These are phyloP conservation scores for Nephrotoma appendiculata DNA, from an alignment of 2,888 invertebrate genomes.

Conservation along the genomic window DNA sequence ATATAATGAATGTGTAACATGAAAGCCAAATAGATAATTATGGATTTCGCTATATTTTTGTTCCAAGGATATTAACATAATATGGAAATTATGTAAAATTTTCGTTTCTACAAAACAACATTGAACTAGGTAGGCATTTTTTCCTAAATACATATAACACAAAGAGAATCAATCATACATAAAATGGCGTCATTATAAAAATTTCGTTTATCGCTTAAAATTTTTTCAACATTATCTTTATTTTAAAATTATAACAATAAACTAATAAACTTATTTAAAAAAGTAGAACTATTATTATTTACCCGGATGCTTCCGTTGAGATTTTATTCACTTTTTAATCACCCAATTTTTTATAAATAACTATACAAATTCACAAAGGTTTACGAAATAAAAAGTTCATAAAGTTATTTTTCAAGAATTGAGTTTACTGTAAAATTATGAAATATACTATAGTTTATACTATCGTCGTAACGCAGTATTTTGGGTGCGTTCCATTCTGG, in stretches of 20 bases:
- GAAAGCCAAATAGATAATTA: not conserved
- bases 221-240: not conserved
- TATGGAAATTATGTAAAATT: not conserved
- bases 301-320: slow-evolving; percentile 14
- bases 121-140: not conserved
- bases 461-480: not conserved
- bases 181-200: not conserved
- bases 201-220: not conserved
- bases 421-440: not conserved
- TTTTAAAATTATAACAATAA: not conserved
- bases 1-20: not conserved
- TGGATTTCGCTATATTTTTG: not conserved
- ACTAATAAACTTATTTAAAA: not conserved
- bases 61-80: not conserved
- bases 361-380: not conserved
- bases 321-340: slow-evolving; percentile 7
- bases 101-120: not conserved
- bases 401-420: not conserved
- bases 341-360: slow-evolving; percentile 6
- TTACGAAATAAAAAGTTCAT: not conserved
- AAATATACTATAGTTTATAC: not conserved
- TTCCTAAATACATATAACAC: not conserved
- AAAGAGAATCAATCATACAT: not conserved
- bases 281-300: slow-evolving; percentile 3
- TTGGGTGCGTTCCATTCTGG: too few relatives aligned